phyloP scores from a whole-genome alignment of 2,113 vertebrate species.

The Pangasianodon gigas region DNA sequence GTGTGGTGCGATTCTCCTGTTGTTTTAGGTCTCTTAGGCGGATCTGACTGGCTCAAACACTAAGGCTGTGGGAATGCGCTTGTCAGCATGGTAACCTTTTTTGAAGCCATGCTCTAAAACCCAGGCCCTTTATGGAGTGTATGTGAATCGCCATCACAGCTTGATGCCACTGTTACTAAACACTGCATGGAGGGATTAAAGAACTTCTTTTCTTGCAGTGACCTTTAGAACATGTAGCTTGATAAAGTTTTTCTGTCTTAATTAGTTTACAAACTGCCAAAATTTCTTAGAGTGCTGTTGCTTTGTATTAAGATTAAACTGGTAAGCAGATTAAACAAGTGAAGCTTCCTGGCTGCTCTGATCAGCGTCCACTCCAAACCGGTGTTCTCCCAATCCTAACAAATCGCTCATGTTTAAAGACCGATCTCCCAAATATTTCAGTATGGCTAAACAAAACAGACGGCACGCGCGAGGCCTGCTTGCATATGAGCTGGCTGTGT shows the following conservation, averaged over 20 bases:
- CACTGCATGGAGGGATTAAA: neutral
- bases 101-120: constrained; percentile 18
- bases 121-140: neutral
- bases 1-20: constrained; percentile 10
- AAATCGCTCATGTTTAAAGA: constrained; percentile 69
- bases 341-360: constrained; percentile 1
- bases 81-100: constrained; percentile 31
- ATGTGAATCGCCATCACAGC: neutral
- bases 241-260: neutral
- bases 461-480: constrained; percentile 37
- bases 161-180: constrained; percentile 15
- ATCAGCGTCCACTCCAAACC: constrained; percentile 1
- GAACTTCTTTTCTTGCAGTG: neutral
- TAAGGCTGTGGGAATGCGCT: constrained; percentile 36
- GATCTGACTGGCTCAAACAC: constrained; percentile 38
- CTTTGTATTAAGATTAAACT: constrained; percentile 11
- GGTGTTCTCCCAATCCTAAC: constrained; percentile 63
- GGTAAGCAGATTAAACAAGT: constrained; percentile 1
- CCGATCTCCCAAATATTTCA: constrained; percentile 69
- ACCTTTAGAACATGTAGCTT: neutral
- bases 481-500: constrained; percentile 50
- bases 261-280: constrained; percentile 14
- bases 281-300: neutral
- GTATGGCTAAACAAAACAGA: constrained; percentile 66
- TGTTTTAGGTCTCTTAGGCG: constrained; percentile 14